These are phyloP conservation scores for Acrocephalus scirpaceus DNA, from an alignment of 2,797 vertebrate species.

Conservation along the genomic window DNA sequence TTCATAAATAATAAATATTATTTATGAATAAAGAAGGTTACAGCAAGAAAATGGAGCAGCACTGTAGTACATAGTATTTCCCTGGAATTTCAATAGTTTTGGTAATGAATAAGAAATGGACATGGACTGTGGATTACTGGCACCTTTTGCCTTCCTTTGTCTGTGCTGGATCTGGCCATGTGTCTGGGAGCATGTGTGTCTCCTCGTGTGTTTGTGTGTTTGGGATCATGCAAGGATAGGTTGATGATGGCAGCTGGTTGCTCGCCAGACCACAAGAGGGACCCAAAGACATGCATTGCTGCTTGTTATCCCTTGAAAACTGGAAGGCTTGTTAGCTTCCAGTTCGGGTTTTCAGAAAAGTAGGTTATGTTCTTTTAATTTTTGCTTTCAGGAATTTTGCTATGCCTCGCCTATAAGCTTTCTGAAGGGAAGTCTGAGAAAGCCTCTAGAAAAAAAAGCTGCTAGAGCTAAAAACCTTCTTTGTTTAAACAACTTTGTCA, in stretches of 20 bases:
- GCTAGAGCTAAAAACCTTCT: background rate
- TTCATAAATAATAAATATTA: background rate
- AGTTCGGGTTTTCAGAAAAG: background rate
- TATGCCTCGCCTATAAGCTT: background rate
- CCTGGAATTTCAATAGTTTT: background rate
- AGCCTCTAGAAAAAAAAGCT: background rate
- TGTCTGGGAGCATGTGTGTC: accelerated
- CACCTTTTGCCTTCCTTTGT: background rate
- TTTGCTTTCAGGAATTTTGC: background rate
- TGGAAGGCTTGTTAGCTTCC: background rate
- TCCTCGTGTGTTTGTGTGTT: accelerated
- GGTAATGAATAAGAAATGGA: background rate
- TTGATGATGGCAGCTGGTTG: background rate
- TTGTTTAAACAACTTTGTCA: background rate
- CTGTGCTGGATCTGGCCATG: background rate
- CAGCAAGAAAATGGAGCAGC: background rate
- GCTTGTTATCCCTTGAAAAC: background rate
- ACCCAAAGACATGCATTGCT: background rate
- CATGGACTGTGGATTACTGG: background rate
- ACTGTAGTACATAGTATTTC: background rate
- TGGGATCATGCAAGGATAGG: background rate
- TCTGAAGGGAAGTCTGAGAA: background rate
- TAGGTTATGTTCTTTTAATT: background rate
- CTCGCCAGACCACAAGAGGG: slow-evolving; percentile 60
- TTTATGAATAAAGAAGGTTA: background rate